Base-by-base conservation (phyloP, 2,888 invertebrate genomes). In the Chaitophorus viminalis region DNA sequence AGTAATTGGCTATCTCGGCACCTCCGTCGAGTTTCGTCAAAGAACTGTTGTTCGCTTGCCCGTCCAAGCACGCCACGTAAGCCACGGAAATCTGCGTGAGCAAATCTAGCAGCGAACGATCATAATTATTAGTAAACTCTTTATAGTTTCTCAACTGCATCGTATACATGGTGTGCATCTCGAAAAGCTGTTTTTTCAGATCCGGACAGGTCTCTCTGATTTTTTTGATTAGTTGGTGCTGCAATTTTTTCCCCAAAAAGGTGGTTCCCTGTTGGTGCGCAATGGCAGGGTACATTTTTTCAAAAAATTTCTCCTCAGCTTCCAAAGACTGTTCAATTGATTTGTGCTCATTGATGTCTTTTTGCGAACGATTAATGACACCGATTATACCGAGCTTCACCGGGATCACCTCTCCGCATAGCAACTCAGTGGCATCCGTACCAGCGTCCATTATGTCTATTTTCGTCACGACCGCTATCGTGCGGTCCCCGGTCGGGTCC, bases 371-470 rank as follows among this genome's bases (percentile, higher is more conserved):
- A 93, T 99, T 99, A 17, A 99, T 98, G 6, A 99, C 98, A 89
- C 99, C 98, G 90, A 99, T 98, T 90, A 99, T 99, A 89, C 99
- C 90, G 89, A 99, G 93, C 92, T 99, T 99, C 9, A 99, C 99
- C 33, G 99, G 99, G 91, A 99, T 99, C 68, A 99, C 96, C 90
- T 98, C 94, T 0, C 99, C 99, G 92, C 98, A 98, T 77, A 99
- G 93, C 90, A 99, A 98, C 91, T 99, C 99, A 91, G 99, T 98
- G 0, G 99, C 99, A 93, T 99, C 99, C 75, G 99, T 99, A 72
- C 98, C 98, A 93, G 98, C 98, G 93, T 99, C 99, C 99, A 99
- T 99, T 91, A 99, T 94, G 94, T 99, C 99, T 90, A 99, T 93
- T 92, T 99, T 99, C 11, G 99, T 99, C 78, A 99, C 96, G 46